Evolutionary conservation across 2,888 invertebrate genomes (phyloP).

Genomic region (Megalurothrips usitatus): DNA sequence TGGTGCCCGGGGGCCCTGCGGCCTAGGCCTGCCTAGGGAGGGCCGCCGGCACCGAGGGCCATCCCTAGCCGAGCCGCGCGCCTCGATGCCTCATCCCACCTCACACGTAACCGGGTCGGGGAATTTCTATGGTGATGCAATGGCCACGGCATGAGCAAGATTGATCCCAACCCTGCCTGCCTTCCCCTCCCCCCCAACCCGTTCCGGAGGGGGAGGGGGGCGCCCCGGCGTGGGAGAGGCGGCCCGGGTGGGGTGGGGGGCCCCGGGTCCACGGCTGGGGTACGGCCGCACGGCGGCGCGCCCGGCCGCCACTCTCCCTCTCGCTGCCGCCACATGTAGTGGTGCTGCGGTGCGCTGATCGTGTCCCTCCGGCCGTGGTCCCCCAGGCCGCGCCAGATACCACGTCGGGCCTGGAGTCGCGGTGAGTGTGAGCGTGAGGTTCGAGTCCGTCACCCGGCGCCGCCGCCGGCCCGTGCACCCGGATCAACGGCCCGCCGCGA

Average conservation of each 20-base stretch:
- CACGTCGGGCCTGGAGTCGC: too few relatives aligned
- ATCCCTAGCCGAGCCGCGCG: background rate
- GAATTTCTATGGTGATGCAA: slow-evolving; percentile 25
- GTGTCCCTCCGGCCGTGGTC: too few relatives aligned
- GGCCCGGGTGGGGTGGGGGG: background rate
- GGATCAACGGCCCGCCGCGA: too few relatives aligned
- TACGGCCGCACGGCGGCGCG: too few relatives aligned
- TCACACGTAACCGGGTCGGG: slow-evolving; percentile 12
- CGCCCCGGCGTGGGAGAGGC: background rate
- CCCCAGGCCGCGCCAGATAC: too few relatives aligned
- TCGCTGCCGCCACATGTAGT: background rate
- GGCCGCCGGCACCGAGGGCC: background rate
- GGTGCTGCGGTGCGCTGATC: background rate
- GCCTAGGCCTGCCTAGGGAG: too few relatives aligned
- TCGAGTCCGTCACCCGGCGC: too few relatives aligned
- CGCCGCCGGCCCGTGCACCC: too few relatives aligned
- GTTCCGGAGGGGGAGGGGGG: background rate
- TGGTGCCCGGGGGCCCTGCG: too few relatives aligned
- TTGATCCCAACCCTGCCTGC: too few relatives aligned
- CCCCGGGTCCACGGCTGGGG: background rate
- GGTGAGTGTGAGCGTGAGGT: too few relatives aligned
- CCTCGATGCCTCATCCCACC: background rate
- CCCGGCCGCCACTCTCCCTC: background rate
- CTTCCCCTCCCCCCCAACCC: too few relatives aligned
- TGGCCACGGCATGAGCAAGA: background rate